Evolutionary conservation across 2,113 vertebrate genomes (phyloP).

Genomic region (Acanthochromis polyacanthus): DNA sequence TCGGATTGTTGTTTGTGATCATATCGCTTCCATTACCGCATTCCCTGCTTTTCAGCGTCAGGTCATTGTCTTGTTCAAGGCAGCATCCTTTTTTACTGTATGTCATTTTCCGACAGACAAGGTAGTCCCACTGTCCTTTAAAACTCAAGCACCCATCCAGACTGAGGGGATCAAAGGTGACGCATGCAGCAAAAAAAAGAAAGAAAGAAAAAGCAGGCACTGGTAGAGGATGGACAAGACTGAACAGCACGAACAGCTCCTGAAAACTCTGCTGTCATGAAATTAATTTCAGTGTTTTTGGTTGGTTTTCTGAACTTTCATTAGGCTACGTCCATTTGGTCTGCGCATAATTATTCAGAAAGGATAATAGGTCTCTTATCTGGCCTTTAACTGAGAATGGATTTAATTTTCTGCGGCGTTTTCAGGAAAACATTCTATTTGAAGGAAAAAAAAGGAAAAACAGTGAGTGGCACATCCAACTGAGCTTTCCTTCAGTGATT

Average conservation of each 20-base stretch:
- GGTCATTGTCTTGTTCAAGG: slow-evolving; percentile 30
- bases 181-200: neutral
- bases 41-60: neutral
- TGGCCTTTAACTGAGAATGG: slow-evolving; percentile 29
- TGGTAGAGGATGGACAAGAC: slow-evolving; percentile 19
- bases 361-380: slow-evolving; percentile 41
- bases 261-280: slow-evolving; percentile 6
- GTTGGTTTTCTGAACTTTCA: slow-evolving; percentile 6
- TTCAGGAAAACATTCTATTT: slow-evolving; percentile 30
- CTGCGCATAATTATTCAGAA: slow-evolving; percentile 33
- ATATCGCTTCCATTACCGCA: neutral
- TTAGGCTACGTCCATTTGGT: slow-evolving; percentile 17
- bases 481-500: slow-evolving; percentile 43
- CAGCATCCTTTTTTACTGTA: slow-evolving; percentile 1
- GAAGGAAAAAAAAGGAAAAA: slow-evolving; percentile 1
- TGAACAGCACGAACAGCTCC: neutral
- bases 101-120: neutral
- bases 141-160: slow-evolving; percentile 27
- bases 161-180: slow-evolving; percentile 32
- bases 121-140: neutral
- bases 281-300: neutral
- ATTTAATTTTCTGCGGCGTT: slow-evolving; percentile 53
- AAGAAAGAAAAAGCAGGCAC: neutral
- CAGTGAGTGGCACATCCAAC: slow-evolving; percentile 18
- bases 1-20: slow-evolving; percentile 9